Evolutionary conservation across 2,113 vertebrate genomes (phyloP).

Genomic region (Carettochelys insculpta): DNA sequence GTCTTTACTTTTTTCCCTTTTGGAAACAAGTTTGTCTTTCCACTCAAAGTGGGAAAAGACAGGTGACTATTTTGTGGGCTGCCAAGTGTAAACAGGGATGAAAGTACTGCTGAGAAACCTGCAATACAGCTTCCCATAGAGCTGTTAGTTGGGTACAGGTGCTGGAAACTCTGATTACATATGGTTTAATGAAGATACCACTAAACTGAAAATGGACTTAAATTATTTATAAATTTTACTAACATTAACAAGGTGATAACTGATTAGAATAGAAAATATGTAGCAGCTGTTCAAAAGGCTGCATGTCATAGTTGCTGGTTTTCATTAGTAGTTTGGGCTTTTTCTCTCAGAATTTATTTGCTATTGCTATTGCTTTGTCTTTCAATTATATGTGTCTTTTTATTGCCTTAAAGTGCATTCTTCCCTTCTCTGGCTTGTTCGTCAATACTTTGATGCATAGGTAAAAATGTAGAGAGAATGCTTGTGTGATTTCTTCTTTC

Average conservation of each 20-base stretch:
- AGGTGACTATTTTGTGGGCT: background rate
- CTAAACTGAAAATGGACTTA: conserved; percentile 8
- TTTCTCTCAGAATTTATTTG: background rate
- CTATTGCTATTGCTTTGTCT: background rate
- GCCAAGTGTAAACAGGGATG: background rate
- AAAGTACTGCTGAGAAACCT: background rate
- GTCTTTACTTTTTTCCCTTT: background rate
- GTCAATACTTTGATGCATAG: background rate
- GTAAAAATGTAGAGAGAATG: background rate
- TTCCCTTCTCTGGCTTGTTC: background rate
- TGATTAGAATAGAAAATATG: background rate
- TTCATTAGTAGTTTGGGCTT: background rate
- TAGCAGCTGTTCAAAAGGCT: background rate
- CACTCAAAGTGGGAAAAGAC: background rate
- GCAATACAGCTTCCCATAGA: background rate
- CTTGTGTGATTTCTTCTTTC: background rate
- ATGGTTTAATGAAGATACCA: background rate
- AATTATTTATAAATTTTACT: conserved; percentile 26
- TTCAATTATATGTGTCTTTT: background rate
- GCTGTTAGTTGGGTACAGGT: background rate
- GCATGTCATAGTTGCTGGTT: background rate
- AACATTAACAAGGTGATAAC: background rate
- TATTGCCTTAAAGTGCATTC: background rate
- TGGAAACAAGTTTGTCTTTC: background rate
- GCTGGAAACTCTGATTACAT: background rate